These are phyloP conservation scores for Boloria euphrosyne DNA, from an alignment of 2,888 invertebrate genomes.

Conservation along the genomic window DNA sequence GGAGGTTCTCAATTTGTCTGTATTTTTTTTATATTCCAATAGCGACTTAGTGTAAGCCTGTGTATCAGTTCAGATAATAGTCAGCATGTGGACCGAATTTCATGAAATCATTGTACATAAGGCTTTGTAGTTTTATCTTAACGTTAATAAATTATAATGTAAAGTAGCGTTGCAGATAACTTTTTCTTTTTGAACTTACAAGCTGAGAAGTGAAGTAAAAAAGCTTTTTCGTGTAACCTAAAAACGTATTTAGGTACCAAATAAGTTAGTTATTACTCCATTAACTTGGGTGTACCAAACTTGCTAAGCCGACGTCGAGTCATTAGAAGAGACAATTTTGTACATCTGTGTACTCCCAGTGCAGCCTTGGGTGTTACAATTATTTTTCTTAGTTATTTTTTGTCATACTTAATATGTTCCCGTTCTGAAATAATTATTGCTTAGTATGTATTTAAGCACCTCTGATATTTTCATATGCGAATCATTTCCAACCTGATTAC, in stretches of 20 bases:
- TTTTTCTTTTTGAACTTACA: not conserved
- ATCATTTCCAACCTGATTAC: too few species aligned
- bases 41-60: too few species aligned
- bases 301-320: constrained; percentile 10
- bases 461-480: too few species aligned
- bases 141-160: not conserved
- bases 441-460: not conserved
- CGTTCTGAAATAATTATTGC: not conserved
- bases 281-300: constrained; percentile 17
- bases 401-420: not conserved
- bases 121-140: not conserved
- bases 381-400: not conserved
- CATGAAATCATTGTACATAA: too few species aligned
- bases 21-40: too few species aligned
- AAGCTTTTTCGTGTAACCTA: constrained; percentile 13
- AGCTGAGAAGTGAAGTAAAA: not conserved
- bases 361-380: constrained; percentile 4
- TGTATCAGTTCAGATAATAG: too few species aligned
- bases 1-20: too few species aligned
- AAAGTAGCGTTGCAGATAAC: not conserved
- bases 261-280: constrained; percentile 16
- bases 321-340: constrained; percentile 18
- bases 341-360: constrained; percentile 20
- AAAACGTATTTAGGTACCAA: constrained; percentile 12
- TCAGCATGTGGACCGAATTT: too few species aligned